Percentiles rank a stretch among this genome's conserved stretches.
phyloP scores from a whole-genome alignment of 2,888 invertebrate genomes.

The Odontocolon sp. region DNA sequence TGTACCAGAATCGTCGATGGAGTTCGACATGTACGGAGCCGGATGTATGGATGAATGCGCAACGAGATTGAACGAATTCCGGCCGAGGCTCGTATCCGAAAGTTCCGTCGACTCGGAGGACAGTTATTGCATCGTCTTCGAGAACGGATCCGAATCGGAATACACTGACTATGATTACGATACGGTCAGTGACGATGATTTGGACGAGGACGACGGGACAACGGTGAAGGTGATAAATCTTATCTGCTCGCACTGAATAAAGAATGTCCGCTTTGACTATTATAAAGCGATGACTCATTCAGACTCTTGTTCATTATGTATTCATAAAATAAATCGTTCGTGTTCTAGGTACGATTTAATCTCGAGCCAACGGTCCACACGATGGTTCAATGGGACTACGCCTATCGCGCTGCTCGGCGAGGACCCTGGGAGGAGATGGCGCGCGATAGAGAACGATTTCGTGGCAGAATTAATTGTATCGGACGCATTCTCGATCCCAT shows the following conservation, averaged over 20 bases:
- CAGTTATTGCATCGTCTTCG: constrained; percentile 74
- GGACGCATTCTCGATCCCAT: constrained; percentile 79
- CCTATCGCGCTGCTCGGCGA: constrained; percentile 82
- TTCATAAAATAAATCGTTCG: constrained; percentile 13
- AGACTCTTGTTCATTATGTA: constrained; percentile 5
- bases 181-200: constrained; percentile 28
- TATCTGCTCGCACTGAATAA: too few relatives aligned
- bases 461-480: constrained; percentile 77
- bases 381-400: constrained; percentile 83
- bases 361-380: constrained; percentile 80
- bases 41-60: constrained; percentile 1
- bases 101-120: constrained; percentile 76
- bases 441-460: constrained; percentile 82
- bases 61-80: constrained; percentile 42
- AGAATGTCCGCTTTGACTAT: too few relatives aligned
- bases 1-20: constrained; percentile 59
- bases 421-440: constrained; percentile 84
- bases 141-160: constrained; percentile 65
- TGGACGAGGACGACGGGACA: constrained; percentile 29
- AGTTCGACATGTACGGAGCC: constrained; percentile 19
- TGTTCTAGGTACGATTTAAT: constrained; percentile 82
- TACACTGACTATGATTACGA: constrained; percentile 48
- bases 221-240: constrained; percentile 32
- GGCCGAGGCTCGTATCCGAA: constrained; percentile 68
- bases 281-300: constrained; percentile 9